Evolutionary conservation across 1,140 invertebrate genomes (phyloP).

Genomic region (Caenorhabditis remanei): DNA sequence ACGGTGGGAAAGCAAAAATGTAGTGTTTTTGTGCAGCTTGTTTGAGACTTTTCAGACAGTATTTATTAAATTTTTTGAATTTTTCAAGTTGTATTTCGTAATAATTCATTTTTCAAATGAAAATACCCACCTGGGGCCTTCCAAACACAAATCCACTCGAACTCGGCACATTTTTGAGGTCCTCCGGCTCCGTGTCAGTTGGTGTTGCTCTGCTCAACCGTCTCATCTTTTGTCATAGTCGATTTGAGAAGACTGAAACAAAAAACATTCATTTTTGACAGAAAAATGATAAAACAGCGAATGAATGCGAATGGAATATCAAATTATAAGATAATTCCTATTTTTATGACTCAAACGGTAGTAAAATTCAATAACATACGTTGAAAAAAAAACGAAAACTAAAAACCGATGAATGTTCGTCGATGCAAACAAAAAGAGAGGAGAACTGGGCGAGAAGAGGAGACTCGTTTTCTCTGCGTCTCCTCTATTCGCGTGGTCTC

Average conservation of each 20-base stretch:
- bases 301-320: neutral
- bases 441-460: neutral
- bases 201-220: neutral
- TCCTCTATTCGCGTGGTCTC: no score
- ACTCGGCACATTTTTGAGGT: constrained; percentile 22
- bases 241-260: neutral
- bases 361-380: no score
- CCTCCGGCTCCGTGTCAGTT: neutral
- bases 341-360: no score
- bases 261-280: neutral
- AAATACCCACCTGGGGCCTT: constrained; percentile 4
- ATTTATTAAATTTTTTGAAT: no score
- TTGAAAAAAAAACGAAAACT: constrained; percentile 15
- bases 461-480: no score
- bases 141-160: constrained; percentile 20
- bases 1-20: no score
- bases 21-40: no score
- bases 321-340: no score
- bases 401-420: constrained; percentile 29
- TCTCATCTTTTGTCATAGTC: constrained; percentile 29
- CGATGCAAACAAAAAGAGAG: neutral
- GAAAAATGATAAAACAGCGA: neutral
- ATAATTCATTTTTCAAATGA: neutral
- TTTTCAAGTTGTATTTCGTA: neutral
- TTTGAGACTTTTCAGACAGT: no score